phyloP scores from a whole-genome alignment of 2,113 vertebrate species.

The Hydrochoerus hydrochaeris region DNA sequence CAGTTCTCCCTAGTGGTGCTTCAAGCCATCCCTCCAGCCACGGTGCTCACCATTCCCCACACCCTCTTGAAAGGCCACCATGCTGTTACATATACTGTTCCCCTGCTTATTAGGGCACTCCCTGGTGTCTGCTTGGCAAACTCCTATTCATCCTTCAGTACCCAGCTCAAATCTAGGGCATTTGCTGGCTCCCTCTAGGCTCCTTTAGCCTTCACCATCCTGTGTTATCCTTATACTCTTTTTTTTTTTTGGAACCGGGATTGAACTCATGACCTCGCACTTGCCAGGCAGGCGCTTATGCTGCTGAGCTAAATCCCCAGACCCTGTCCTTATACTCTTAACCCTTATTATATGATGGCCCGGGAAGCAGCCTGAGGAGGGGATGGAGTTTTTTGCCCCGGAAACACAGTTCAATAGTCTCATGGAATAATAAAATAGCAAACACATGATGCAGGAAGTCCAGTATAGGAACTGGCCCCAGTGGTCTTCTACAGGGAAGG shows the following conservation, averaged over 20 bases:
- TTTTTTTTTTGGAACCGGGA: too few relatives aligned
- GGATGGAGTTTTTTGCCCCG: background rate
- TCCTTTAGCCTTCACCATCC: background rate
- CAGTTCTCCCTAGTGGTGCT: background rate
- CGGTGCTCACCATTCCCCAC: background rate
- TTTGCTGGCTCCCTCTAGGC: background rate
- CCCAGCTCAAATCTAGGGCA: constrained; percentile 11
- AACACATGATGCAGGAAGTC: background rate
- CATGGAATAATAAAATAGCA: background rate
- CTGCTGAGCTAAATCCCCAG: too few relatives aligned
- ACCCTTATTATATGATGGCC: background rate
- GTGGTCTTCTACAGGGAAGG: background rate
- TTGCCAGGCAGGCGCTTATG: too few relatives aligned
- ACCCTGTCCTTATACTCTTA: background rate
- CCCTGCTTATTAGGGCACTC: background rate
- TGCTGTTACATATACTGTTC: background rate
- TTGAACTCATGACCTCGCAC: too few relatives aligned
- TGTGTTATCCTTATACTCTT: background rate
- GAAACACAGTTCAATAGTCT: background rate
- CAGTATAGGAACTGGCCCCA: background rate
- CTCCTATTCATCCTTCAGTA: background rate
- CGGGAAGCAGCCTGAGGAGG: background rate
- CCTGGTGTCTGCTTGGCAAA: background rate
- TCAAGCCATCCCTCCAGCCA: background rate
- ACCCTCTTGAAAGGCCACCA: background rate